Conservation (phyloP, 2,113 vertebrate species). For the Atrichornis clamosus region DNA sequence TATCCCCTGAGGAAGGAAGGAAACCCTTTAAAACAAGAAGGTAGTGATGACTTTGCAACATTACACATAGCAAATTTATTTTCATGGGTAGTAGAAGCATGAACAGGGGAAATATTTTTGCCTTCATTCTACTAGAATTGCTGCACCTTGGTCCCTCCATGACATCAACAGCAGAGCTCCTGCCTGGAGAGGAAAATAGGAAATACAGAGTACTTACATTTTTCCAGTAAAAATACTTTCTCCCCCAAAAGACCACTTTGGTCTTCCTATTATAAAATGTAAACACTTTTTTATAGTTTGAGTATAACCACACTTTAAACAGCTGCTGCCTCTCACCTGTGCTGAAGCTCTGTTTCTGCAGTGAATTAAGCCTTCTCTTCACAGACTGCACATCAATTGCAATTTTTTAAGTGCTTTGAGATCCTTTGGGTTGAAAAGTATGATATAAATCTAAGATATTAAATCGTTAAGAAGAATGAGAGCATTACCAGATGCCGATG, state of each 20-base stretch:
- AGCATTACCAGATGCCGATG: conserved; percentile 23
- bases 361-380: conserved; percentile 8
- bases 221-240: conserved; percentile 35
- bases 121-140: neutral
- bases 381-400: neutral
- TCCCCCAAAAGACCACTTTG: conserved; percentile 34
- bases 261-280: conserved; percentile 40
- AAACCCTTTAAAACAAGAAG: neutral
- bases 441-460: conserved; percentile 2
- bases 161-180: neutral
- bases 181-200: conserved; percentile 8
- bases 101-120: neutral
- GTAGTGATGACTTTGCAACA: neutral
- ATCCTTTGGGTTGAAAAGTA: neutral
- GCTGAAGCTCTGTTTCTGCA: conserved; percentile 18
- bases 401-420: neutral
- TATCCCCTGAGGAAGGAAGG: neutral
- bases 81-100: neutral
- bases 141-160: neutral
- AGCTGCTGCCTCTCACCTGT: conserved; percentile 36
- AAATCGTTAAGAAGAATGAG: neutral
- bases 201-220: conserved; percentile 16
- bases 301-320: conserved; percentile 36
- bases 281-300: conserved; percentile 31
- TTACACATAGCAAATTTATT: neutral